Percentiles rank a stretch among this genome's conserved stretches.
Evolutionary conservation across 2,113 vertebrate genomes (phyloP).

Genomic region (Daphoenositta chrysoptera): DNA sequence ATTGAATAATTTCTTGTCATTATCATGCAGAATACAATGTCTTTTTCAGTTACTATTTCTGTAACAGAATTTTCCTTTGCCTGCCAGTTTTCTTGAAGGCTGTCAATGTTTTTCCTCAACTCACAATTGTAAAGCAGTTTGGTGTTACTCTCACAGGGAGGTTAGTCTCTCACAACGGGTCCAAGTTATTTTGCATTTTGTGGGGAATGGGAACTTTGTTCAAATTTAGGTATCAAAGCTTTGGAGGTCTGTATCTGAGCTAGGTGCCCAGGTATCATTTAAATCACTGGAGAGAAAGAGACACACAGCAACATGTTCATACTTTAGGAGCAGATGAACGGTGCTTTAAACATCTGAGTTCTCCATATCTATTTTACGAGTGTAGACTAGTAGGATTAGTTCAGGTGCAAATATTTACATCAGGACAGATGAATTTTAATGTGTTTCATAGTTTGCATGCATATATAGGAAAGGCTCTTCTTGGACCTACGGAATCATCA

Average conservation of each 20-base stretch:
- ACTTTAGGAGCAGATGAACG: not conserved
- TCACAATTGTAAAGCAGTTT: not conserved
- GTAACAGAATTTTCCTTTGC: not conserved
- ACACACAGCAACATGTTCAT: not conserved
- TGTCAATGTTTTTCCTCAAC: not conserved
- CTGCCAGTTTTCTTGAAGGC: not conserved
- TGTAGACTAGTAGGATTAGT: not conserved
- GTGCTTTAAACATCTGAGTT: not conserved
- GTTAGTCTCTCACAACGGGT: not conserved
- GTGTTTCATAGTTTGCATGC: not conserved
- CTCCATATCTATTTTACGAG: accelerated
- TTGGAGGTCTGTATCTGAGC: not conserved
- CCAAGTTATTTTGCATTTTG: not conserved
- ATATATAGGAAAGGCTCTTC: not conserved
- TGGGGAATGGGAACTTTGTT: not conserved
- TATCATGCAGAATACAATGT: not conserved
- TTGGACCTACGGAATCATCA: not conserved
- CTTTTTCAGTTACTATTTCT: not conserved
- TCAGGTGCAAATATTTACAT: not conserved
- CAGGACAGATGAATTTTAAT: not conserved
- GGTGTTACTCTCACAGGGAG: not conserved
- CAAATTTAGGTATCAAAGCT: not conserved
- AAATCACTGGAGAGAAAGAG: not conserved
- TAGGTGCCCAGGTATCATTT: not conserved
- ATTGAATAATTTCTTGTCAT: not conserved